These are phyloP conservation scores for Molorchus minor DNA, from an alignment of 2,888 invertebrate species.

Conservation along the genomic window DNA sequence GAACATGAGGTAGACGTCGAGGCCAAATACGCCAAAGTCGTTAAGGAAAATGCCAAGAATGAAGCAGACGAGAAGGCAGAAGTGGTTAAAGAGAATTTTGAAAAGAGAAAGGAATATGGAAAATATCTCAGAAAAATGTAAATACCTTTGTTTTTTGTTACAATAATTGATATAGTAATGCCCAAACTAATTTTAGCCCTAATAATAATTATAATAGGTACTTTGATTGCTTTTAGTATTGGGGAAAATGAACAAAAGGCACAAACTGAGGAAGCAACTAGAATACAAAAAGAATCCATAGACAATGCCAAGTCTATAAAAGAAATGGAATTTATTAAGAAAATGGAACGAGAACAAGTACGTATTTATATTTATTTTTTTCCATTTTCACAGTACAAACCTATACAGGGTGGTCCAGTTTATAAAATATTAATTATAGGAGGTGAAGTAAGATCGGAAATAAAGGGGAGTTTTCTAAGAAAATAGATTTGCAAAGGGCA, in stretches of 20 bases:
- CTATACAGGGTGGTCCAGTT: too few species aligned
- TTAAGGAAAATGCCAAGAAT: conserved; percentile 47
- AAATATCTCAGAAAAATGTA: conserved; percentile 46
- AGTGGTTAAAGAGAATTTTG: conserved; percentile 39
- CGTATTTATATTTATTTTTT: too few species aligned
- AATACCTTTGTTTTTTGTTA: conserved; percentile 21
- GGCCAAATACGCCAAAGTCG: conserved; percentile 45
- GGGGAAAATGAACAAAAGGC: conserved; percentile 30
- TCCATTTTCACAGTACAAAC: too few species aligned
- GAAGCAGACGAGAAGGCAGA: conserved; percentile 49
- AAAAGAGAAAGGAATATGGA: conserved; percentile 45
- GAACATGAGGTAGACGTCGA: conserved; percentile 52
- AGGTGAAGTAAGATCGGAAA: too few species aligned
- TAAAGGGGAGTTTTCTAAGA: too few species aligned
- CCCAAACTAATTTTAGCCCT: too few species aligned
- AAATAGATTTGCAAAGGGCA: too few species aligned
- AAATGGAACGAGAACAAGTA: conserved; percentile 55
- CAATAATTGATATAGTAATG: too few species aligned
- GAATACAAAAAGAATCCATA: conserved; percentile 58
- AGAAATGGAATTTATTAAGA: conserved; percentile 58
- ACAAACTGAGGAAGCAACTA: conserved; percentile 45
- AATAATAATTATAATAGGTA: background rate
- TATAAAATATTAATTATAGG: too few species aligned
- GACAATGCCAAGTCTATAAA: conserved; percentile 55
- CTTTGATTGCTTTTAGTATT: conserved; percentile 28